Evolutionary conservation across 2,113 vertebrate genomes (phyloP).

Genomic region (Tautogolabrus adspersus): DNA sequence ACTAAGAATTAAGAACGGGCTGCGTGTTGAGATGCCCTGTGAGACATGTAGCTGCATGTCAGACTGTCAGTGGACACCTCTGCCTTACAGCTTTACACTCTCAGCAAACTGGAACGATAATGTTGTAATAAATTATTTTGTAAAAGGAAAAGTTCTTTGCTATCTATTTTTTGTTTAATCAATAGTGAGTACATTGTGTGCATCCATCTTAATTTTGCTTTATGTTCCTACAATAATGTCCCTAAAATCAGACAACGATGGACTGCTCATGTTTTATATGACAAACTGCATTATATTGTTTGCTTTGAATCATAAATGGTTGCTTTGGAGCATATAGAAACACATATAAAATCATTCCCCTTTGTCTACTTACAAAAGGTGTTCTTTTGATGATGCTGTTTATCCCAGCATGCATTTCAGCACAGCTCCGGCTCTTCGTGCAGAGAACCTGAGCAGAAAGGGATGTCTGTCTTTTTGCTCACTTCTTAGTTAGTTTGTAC

Average conservation of each 20-base stretch:
- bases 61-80: constrained; percentile 15
- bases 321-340: too few relatives aligned
- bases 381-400: neutral
- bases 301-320: too few relatives aligned
- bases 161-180: too few relatives aligned
- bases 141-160: constrained; percentile 1
- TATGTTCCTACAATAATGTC: too few relatives aligned
- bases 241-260: too few relatives aligned
- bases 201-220: too few relatives aligned
- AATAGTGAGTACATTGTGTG: too few relatives aligned
- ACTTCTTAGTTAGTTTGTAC: neutral
- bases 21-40: neutral
- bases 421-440: neutral
- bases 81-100: neutral
- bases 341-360: too few relatives aligned
- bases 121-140: constrained; percentile 18
- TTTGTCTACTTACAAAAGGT: neutral
- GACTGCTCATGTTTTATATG: too few relatives aligned
- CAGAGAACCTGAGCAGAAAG: neutral
- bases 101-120: neutral
- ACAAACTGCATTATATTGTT: too few relatives aligned
- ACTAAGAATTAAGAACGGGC: too few relatives aligned
- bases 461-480: neutral
- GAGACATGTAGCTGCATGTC: constrained; percentile 27
- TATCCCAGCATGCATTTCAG: neutral